Evolutionary conservation across 2,888 invertebrate species (phyloP).

Genomic region (Heteropelma amictum): DNA sequence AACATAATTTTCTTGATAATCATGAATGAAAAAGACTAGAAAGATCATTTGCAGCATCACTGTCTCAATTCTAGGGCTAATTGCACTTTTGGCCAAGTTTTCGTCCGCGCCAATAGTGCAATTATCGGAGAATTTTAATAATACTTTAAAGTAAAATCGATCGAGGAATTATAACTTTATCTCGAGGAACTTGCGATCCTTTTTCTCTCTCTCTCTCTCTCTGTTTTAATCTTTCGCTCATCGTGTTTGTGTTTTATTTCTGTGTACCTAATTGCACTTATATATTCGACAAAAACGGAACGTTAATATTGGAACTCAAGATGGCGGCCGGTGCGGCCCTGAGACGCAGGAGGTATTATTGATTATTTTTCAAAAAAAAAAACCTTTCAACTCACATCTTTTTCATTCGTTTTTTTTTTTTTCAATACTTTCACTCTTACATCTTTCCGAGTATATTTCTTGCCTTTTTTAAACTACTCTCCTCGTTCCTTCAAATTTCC

Average conservation of each 20-base stretch:
- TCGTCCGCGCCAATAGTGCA: not conserved
- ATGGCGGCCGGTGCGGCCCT: constrained; percentile 75
- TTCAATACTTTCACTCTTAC: constrained; percentile 5
- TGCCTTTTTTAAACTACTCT: constrained; percentile 28
- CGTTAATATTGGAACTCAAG: constrained; percentile 75
- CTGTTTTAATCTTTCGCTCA: constrained; percentile 43
- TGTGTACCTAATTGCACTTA: constrained; percentile 78
- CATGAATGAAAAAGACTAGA: too few species aligned
- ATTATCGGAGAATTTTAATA: not conserved
- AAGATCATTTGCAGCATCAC: too few species aligned
- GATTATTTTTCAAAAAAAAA: constrained; percentile 40
- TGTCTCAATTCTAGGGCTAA: too few species aligned
- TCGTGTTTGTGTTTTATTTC: constrained; percentile 60
- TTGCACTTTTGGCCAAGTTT: too few species aligned
- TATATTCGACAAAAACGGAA: constrained; percentile 75
- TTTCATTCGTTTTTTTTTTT: constrained; percentile 44
- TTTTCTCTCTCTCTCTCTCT: constrained; percentile 9
- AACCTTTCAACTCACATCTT: constrained; percentile 50
- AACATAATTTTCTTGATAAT: too few species aligned
- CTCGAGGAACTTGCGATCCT: constrained; percentile 28
- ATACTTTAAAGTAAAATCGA: not conserved
- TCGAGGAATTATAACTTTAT: constrained; percentile 3
- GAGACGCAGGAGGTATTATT: constrained; percentile 74
- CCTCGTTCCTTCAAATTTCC: constrained; percentile 22
- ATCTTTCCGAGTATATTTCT: constrained; percentile 32